Evolutionary conservation across 30 jellyfish, hydroid and myxozoan genomes (phyloP).

Genomic region (Clytia hemisphaerica): DNA sequence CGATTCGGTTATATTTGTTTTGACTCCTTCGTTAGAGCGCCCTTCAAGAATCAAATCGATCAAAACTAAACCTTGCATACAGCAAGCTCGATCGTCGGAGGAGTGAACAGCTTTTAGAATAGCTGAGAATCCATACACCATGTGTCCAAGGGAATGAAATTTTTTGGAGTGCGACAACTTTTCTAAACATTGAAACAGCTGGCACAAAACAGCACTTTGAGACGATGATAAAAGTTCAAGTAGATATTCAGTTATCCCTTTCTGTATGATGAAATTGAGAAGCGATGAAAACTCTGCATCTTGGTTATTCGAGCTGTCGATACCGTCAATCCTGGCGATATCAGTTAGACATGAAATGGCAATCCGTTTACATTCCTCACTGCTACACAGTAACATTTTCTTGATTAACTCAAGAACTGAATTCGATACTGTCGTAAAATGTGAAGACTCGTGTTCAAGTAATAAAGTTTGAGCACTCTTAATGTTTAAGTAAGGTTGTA

Average conservation of each 20-base stretch:
- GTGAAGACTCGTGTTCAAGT: constrained; percentile 33
- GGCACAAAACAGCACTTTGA: constrained; percentile 2
- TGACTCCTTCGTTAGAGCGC: too few relatives aligned
- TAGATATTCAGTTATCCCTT: constrained; percentile 64
- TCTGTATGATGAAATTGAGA: constrained; percentile 22
- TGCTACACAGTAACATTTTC: constrained; percentile 45
- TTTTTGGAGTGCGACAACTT: constrained; percentile 16
- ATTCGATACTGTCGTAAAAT: constrained; percentile 11
- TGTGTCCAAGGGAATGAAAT: constrained; percentile 55
- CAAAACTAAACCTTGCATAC: too few relatives aligned
- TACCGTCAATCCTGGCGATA: neutral
- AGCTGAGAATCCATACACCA: constrained; percentile 68
- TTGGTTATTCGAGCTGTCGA: neutral
- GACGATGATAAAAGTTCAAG: constrained; percentile 57
- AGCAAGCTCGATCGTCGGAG: too few relatives aligned
- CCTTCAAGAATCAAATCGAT: too few relatives aligned
- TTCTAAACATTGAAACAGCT: constrained; percentile 32
- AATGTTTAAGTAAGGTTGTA: too few relatives aligned
- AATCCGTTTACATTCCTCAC: constrained; percentile 27
- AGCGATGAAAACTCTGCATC: neutral
- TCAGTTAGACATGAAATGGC: constrained; percentile 47
- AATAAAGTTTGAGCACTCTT: constrained; percentile 20
- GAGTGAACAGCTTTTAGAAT: constrained; percentile 22
- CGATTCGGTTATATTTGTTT: neutral
- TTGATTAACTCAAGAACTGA: constrained; percentile 46